Conservation (phyloP, 92 coral and sea anemone species). For the Epizoanthus stellaris region DNA sequence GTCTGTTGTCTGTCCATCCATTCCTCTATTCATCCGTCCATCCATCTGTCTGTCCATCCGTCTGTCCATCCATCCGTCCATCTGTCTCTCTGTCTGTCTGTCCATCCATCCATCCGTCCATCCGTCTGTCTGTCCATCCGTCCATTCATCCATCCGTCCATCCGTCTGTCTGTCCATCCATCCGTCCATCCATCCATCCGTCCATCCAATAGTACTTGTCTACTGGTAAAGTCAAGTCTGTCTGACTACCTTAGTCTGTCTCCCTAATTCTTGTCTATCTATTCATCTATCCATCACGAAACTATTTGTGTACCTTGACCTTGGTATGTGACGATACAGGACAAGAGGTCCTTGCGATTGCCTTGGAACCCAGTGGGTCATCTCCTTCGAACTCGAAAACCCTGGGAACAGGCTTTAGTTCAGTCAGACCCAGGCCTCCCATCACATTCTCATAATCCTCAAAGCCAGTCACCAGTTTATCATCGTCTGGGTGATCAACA, state of each 20-base stretch:
- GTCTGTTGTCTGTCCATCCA: too few relatives aligned
- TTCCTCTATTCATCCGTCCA: too few relatives aligned
- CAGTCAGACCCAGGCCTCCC: conserved; percentile 77
- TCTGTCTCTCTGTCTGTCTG: too few relatives aligned
- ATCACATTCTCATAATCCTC: conserved; percentile 61
- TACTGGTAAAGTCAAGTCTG: background rate
- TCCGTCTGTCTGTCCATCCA: too few relatives aligned
- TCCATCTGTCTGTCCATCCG: too few relatives aligned
- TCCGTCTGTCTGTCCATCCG: too few relatives aligned
- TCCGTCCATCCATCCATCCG: too few relatives aligned
- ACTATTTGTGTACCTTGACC: background rate
- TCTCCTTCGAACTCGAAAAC: conserved; percentile 63
- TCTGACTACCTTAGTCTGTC: too few relatives aligned
- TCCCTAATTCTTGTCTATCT: conserved; percentile 9
- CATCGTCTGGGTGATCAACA: conserved; percentile 26
- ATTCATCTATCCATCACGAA: background rate
- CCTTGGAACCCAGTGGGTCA: conserved; percentile 71
- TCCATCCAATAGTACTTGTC: background rate
- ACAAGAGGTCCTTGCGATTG: conserved; percentile 37
- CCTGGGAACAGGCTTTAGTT: conserved; percentile 69
- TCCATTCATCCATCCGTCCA: too few relatives aligned
- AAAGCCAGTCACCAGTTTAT: conserved; percentile 29
- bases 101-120: too few relatives aligned
- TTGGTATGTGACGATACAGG: conserved; percentile 3
- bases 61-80: too few relatives aligned